Conservation (phyloP, 2,888 invertebrate species). For the Agonopterix heracliana region DNA sequence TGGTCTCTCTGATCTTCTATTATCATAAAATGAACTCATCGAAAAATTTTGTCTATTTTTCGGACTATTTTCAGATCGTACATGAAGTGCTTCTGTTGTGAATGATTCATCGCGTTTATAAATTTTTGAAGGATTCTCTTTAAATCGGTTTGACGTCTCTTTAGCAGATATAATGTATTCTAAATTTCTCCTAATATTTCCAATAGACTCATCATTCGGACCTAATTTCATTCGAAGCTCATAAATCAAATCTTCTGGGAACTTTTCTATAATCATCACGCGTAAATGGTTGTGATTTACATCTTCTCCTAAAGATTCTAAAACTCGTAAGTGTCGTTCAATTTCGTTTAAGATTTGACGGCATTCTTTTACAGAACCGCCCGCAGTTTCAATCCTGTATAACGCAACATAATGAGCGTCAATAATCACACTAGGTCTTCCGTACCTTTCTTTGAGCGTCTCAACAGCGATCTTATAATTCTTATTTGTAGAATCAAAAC, state of each 20-base stretch:
- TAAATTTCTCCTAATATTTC: constrained; percentile 10
- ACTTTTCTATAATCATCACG: constrained; percentile 12
- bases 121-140: not conserved
- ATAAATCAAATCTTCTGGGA: constrained; percentile 13
- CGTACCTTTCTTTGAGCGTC: no score
- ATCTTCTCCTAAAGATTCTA: constrained; percentile 20
- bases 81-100: not conserved
- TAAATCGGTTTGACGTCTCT: constrained; percentile 5
- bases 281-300: constrained; percentile 16
- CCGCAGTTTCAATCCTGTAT: no score
- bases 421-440: no score
- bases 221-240: constrained; percentile 12
- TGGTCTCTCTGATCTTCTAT: not conserved
- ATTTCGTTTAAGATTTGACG: constrained; percentile 14
- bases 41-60: no score
- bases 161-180: constrained; percentile 14
- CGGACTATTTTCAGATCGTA: not conserved
- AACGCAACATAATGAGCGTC: no score
- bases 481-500: no score
- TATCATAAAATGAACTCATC: not conserved
- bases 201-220: constrained; percentile 7
- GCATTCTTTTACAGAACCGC: no score
- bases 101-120: no score
- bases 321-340: constrained; percentile 19
- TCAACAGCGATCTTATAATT: no score